Percentiles rank a stretch among this genome's conserved stretches.
Conservation (phyloP, 2,797 vertebrate species). For the Eleutherodactylus coqui region DNA sequence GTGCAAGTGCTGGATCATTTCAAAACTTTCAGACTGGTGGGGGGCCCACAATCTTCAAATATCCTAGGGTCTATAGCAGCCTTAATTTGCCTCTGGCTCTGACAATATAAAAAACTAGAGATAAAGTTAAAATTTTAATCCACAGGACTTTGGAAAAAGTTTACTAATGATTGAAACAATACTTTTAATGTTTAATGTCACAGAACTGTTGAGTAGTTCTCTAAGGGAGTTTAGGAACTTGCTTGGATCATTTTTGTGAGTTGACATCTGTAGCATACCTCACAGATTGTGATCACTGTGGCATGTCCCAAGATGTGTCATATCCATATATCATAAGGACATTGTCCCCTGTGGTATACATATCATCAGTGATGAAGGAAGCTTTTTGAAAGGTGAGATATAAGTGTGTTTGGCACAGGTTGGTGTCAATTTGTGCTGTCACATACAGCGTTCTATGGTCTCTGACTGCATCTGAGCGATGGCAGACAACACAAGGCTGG, state of each 20-base stretch:
- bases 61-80: no score
- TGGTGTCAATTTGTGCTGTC: slow-evolving; percentile 57
- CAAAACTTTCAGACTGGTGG: no score
- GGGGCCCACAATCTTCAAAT: no score
- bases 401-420: slow-evolving; percentile 53
- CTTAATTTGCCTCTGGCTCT: no score
- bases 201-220: background rate
- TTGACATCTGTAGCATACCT: background rate
- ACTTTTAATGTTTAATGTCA: background rate
- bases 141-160: background rate
- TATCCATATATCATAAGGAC: slow-evolving; percentile 32
- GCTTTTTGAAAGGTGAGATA: slow-evolving; percentile 9
- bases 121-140: background rate
- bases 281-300: slow-evolving; percentile 27
- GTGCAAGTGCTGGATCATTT: no score
- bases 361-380: slow-evolving; percentile 19
- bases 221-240: background rate
- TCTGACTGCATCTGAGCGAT: slow-evolving; percentile 32
- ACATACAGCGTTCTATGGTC: background rate
- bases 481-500: slow-evolving; percentile 41
- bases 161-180: background rate
- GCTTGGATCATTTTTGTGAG: background rate
- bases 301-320: slow-evolving; percentile 33
- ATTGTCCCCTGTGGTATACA: slow-evolving; percentile 29
- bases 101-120: background rate